Conservation (phyloP, 2,797 vertebrate species). For the Halcyon leucocephala region DNA sequence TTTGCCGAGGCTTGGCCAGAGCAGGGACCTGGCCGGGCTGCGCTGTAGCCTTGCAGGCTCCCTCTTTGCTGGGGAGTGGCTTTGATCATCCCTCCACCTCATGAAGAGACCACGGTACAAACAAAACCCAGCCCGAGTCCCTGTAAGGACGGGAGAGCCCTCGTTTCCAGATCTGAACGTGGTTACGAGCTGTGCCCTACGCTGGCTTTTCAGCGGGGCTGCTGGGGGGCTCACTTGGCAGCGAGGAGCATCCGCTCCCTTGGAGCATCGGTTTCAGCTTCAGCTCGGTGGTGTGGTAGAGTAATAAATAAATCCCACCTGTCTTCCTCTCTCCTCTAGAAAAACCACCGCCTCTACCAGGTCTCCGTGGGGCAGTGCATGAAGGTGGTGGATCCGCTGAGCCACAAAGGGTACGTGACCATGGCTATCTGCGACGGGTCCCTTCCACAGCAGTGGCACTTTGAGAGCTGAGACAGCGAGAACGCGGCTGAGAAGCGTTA, state of each 20-base stretch:
- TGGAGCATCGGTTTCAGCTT: background rate
- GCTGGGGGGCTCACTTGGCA: background rate
- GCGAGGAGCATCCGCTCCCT: background rate
- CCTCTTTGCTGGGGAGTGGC: background rate
- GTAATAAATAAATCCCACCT: background rate
- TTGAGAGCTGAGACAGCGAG: slow-evolving; percentile 81
- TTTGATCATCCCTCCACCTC: background rate
- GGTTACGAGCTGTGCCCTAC: background rate
- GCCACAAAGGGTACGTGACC: slow-evolving; percentile 86
- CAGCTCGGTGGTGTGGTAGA: background rate
- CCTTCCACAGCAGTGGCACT: slow-evolving; percentile 88
- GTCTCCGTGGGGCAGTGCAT: slow-evolving; percentile 96
- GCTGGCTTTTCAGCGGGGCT: background rate
- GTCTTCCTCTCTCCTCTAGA: slow-evolving; percentile 74
- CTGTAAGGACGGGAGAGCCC: background rate
- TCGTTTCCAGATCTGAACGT: background rate
- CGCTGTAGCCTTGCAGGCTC: background rate
- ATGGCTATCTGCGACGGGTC: slow-evolving; percentile 94
- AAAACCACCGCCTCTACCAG: slow-evolving; percentile 92
- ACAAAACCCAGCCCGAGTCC: background rate
- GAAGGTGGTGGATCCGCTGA: slow-evolving; percentile 79
- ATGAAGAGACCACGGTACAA: background rate
- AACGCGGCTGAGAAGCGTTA: background rate
- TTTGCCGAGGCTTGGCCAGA: background rate
- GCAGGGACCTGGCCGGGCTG: background rate